A percentile compares a stretch with the other conserved stretches of the same genome.
Conservation (phyloP, 2,888 invertebrate species). For the Autographa gamma region DNA sequence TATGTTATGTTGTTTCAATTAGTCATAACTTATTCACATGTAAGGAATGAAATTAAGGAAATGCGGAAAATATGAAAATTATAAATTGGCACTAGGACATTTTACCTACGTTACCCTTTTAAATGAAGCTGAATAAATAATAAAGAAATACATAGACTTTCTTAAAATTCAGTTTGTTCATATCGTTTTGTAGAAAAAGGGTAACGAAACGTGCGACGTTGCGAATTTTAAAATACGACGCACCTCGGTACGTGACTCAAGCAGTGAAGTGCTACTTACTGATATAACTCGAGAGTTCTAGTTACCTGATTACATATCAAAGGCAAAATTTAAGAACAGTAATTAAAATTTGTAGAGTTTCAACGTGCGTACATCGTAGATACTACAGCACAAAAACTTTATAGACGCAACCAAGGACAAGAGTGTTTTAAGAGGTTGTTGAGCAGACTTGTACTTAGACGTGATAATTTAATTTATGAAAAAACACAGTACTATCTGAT, state of each 20-base stretch:
- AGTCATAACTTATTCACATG: background rate
- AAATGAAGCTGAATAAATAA: background rate
- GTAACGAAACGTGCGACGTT: background rate
- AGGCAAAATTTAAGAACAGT: background rate
- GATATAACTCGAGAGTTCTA: slow-evolving; percentile 20
- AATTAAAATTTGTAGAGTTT: background rate
- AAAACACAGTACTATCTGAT: no score
- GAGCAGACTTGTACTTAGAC: no score
- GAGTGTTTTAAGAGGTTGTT: background rate
- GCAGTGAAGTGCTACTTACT: slow-evolving; percentile 3
- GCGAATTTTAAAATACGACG: slow-evolving; percentile 14
- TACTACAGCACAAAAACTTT: no score
- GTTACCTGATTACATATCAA: slow-evolving; percentile 7
- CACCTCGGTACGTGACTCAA: slow-evolving; percentile 11
- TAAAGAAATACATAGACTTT: background rate
- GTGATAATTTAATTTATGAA: no score
- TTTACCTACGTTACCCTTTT: no score
- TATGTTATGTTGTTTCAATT: background rate
- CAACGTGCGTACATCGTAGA: background rate
- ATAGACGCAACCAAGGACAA: background rate
- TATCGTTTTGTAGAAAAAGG: slow-evolving; percentile 24
- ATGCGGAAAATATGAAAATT: no score
- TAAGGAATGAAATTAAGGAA: background rate
- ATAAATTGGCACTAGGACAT: no score
- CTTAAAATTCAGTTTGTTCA: background rate